Conservation (phyloP, 2,113 vertebrate species). For the Puma concolor region DNA sequence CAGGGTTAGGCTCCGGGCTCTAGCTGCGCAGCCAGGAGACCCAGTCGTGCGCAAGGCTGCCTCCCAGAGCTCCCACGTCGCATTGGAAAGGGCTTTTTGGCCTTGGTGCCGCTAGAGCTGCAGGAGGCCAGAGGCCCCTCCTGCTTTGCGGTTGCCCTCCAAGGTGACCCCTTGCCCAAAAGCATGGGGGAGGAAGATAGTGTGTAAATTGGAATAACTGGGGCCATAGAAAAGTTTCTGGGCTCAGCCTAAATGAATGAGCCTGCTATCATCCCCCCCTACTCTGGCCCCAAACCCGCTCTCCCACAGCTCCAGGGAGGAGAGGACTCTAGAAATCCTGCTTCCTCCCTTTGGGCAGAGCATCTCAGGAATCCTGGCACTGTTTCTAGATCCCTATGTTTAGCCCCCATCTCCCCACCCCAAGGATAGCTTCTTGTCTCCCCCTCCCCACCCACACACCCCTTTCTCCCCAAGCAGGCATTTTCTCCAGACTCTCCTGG, state of each 20-base stretch:
- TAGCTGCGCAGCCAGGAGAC: background rate
- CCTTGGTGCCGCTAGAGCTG: background rate
- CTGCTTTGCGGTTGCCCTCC: background rate
- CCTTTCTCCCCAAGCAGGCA: background rate
- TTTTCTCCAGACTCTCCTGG: background rate
- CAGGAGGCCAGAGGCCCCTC: background rate
- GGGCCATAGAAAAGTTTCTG: background rate
- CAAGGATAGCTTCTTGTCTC: background rate
- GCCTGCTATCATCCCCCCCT: background rate
- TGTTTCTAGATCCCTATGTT: background rate
- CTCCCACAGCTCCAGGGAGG: background rate
- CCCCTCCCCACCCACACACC: background rate
- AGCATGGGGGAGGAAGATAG: too few species aligned
- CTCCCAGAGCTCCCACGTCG: fast-evolving
- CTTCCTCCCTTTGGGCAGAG: background rate
- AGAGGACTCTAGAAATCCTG: background rate
- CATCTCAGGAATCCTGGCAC: background rate
- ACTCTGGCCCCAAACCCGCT: background rate
- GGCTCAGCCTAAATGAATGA: background rate
- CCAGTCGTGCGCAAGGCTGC: fast-evolving
- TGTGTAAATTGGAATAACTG: background rate
- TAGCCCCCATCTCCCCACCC: background rate
- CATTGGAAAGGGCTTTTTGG: background rate
- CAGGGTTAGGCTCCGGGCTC: background rate
- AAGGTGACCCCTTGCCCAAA: constrained; percentile 6